These are phyloP conservation scores for Musca domestica DNA, from an alignment of 1,140 invertebrate species.

Conservation along the genomic window DNA sequence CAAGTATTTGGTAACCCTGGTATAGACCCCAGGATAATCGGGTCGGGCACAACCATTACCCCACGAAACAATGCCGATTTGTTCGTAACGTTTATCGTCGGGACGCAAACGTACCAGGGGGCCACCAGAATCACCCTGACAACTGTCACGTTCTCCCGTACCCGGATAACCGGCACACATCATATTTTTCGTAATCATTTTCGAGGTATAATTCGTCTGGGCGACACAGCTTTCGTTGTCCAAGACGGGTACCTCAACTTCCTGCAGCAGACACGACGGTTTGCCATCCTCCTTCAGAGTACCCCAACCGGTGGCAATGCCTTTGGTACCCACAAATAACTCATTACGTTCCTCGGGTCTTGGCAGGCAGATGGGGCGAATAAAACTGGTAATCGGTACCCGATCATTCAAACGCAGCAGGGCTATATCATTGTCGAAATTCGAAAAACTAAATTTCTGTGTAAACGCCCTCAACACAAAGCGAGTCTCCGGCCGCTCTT, in stretches of 20 bases:
- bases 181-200: slow-evolving; percentile 84
- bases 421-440: slow-evolving; percentile 85
- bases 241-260: slow-evolving; percentile 80
- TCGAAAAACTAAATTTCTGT: slow-evolving; percentile 76
- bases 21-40: slow-evolving; percentile 78
- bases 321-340: slow-evolving; percentile 64
- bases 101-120: slow-evolving; percentile 72
- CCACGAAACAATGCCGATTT: slow-evolving; percentile 71
- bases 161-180: slow-evolving; percentile 78
- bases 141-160: slow-evolving; percentile 76
- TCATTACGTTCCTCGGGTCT: slow-evolving; percentile 59
- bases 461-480: slow-evolving; percentile 71
- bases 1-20: slow-evolving; percentile 71
- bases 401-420: slow-evolving; percentile 73
- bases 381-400: slow-evolving; percentile 70
- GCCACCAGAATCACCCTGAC: slow-evolving; percentile 92
- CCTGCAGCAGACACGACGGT: slow-evolving; percentile 74
- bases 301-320: slow-evolving; percentile 81
- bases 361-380: slow-evolving; percentile 77
- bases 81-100: slow-evolving; percentile 72
- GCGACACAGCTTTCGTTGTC: slow-evolving; percentile 71
- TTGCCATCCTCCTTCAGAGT: slow-evolving; percentile 77
- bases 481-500: slow-evolving; percentile 66
- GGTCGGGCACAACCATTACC: slow-evolving; percentile 70
- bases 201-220: slow-evolving; percentile 72